Base-by-base conservation (phyloP, 2,797 vertebrate genomes). In the Jordanella pulchra region DNA sequence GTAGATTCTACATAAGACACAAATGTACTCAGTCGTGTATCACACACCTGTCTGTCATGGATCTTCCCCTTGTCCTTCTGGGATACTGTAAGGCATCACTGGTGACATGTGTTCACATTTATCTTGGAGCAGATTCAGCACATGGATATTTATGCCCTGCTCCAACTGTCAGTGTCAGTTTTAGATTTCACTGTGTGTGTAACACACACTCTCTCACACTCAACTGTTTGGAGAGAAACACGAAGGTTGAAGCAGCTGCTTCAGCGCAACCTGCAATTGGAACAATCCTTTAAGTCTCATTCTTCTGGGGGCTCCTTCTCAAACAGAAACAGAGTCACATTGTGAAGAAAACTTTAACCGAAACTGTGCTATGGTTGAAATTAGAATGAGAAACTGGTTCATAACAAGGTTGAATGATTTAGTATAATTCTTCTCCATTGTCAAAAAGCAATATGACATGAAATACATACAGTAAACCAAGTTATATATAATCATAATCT, bases 131-230 rank as follows among this genome's bases (percentile, higher is more conserved):
- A 71, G 71, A 76, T 87, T 91, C 89, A 89, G 87, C 79, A 63
- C 85, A 23, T 84, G 84, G 86, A 89, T 90, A 90, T 93, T 92
- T 90, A 86, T 91, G 88, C 90, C 82, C 88, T 89, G 89, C 89
- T 83, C 84, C 70, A 87, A 92, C 91, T 90, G 89, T 89, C 91
- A 92, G 85, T 87, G 89, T 91, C 84, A 84, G 87, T 91, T 87
- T 93, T 90, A 85, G 85, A 88, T 93, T 94, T 92, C 93, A 90
- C 87, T 90, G 77, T 75, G 81, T 48, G 72, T 85, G 87, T 87
- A 89, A 88, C 80, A 53, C 84, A 89, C 84, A 82, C 85, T 84
- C 73, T 27, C 56, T 73, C 67, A 44, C 39, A 44, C 84, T 86
- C 81, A 80, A 86, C 90, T 88, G 87, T 88, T 89, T 72, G 71